Conservation (phyloP, 2,888 invertebrate genomes). For the Nomada fucata region DNA sequence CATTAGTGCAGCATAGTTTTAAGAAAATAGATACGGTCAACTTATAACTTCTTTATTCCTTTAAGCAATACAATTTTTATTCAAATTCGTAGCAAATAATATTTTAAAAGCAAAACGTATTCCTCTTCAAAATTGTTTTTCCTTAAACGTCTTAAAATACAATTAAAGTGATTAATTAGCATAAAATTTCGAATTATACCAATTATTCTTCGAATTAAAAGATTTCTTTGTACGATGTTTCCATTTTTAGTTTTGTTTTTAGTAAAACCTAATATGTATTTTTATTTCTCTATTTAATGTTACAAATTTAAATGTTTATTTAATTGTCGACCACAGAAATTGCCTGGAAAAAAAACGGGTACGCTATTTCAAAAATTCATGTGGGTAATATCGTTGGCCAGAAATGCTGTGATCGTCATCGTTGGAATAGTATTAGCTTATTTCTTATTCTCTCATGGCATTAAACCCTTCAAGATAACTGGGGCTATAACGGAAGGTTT, state of each 20-base stretch:
- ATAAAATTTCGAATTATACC: not conserved
- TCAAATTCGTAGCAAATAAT: too few relatives aligned
- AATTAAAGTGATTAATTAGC: too few relatives aligned
- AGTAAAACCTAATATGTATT: not conserved
- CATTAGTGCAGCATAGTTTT: too few relatives aligned
- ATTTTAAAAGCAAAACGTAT: too few relatives aligned
- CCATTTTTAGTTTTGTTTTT: not conserved
- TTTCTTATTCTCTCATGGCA: constrained; percentile 84
- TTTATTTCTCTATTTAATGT: too few relatives aligned
- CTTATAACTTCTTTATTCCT: too few relatives aligned
- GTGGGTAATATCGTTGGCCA: constrained; percentile 88
- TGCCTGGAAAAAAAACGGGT: constrained; percentile 80
- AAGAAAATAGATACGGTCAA: too few relatives aligned
- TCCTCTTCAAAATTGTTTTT: too few relatives aligned
- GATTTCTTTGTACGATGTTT: too few relatives aligned
- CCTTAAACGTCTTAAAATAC: too few relatives aligned
- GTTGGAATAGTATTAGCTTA: constrained; percentile 88
- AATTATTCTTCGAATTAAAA: too few relatives aligned
- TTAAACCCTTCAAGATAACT: constrained; percentile 89
- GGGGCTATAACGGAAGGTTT: constrained; percentile 89
- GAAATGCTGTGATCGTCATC: constrained; percentile 93
- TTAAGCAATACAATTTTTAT: too few relatives aligned
- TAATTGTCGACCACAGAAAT: constrained; percentile 74
- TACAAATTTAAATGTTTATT: not conserved
- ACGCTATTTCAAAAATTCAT: constrained; percentile 85